phyloP scores from a whole-genome alignment of 2,113 vertebrate genomes.

The Cyphomyrus plagiostoma region DNA sequence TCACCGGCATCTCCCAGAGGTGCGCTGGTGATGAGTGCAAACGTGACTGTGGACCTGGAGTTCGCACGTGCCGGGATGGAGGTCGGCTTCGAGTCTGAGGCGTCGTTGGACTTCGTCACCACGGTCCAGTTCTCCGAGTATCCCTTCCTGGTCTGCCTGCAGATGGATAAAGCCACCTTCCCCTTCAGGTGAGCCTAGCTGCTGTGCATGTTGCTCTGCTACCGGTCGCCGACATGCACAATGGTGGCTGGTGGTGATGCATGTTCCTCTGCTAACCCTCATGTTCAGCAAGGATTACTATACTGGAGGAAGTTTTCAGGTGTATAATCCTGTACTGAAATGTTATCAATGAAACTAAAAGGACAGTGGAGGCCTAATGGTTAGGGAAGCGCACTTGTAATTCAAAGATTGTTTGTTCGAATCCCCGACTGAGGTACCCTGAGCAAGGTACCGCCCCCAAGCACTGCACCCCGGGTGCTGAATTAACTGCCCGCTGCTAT shows the following conservation, averaged over 20 bases:
- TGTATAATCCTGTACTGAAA: neutral
- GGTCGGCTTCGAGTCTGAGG: conserved; percentile 74
- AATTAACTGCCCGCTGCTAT: no score
- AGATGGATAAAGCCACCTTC: conserved; percentile 82
- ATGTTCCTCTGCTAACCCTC: neutral
- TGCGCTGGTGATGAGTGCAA: conserved; percentile 66
- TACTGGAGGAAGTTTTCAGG: neutral
- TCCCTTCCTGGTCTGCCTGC: conserved; percentile 92
- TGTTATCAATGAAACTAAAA: neutral
- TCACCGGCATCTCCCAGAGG: conserved; percentile 58
- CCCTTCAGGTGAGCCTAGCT: conserved; percentile 72
- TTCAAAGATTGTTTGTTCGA: no score
- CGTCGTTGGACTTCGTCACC: conserved; percentile 78
- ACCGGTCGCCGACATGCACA: neutral
- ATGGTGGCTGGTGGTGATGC: neutral
- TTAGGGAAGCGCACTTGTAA: no score
- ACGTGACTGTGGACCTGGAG: conserved; percentile 76
- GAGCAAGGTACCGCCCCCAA: no score
- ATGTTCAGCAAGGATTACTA: neutral
- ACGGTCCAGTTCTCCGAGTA: conserved; percentile 96
- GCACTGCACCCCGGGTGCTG: neutral
- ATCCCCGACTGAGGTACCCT: no score
- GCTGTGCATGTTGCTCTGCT: neutral
- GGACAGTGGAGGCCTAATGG: no score
- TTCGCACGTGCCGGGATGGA: conserved; percentile 79